Percentiles rank a stretch among this genome's conserved stretches.
These are phyloP conservation scores for Brachystomella parvula DNA, from an alignment of 1,140 invertebrate genomes.

Conservation along the genomic window DNA sequence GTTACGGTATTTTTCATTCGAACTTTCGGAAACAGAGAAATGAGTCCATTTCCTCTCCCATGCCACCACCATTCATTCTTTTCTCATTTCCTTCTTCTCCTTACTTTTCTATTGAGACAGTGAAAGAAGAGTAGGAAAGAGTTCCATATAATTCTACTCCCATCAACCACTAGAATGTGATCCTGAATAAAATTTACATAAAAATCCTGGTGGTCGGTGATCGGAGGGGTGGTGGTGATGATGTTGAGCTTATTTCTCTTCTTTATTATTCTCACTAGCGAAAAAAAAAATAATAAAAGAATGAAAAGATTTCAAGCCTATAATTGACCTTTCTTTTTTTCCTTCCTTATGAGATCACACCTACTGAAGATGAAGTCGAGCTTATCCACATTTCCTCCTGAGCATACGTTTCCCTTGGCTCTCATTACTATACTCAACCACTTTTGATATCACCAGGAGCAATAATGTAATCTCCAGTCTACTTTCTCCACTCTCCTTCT, in stretches of 20 bases:
- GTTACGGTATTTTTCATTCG: background rate
- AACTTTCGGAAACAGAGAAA: background rate
- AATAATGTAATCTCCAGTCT: background rate
- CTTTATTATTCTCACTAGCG: background rate
- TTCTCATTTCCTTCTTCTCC: background rate
- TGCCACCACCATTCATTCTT: background rate
- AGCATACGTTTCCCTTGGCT: constrained; percentile 5
- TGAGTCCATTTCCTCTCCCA: background rate
- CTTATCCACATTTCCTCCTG: too few relatives aligned
- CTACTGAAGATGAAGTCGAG: too few relatives aligned
- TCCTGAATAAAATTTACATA: background rate
- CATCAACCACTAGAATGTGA: background rate
- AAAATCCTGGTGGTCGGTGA: background rate
- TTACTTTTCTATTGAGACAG: background rate
- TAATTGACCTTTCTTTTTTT: background rate
- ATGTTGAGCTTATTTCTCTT: background rate
- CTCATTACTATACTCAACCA: constrained; percentile 3
- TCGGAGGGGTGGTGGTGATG: background rate
- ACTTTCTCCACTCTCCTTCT: background rate
- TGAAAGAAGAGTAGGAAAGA: background rate
- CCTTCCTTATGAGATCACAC: too few relatives aligned
- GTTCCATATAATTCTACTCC: too few relatives aligned
- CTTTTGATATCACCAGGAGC: background rate
- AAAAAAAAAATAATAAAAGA: background rate
- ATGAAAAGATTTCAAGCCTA: background rate